A percentile compares a stretch with the other conserved stretches of the same genome.
Conservation (phyloP, 2,888 invertebrate species). For the Bruchidius siliquastri region DNA sequence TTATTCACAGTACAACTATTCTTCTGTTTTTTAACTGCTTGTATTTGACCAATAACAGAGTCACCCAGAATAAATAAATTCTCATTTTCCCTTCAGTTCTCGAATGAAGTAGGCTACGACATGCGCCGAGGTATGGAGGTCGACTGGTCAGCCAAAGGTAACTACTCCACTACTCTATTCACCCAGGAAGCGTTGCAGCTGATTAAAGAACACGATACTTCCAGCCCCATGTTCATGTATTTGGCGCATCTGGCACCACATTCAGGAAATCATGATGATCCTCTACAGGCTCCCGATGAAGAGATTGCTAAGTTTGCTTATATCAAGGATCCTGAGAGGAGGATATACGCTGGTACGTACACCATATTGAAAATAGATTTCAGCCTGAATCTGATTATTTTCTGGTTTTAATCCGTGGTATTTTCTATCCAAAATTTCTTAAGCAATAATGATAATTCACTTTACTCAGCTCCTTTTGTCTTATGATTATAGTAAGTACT, state of each 20-base stretch:
- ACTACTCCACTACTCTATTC: constrained; percentile 64
- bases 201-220: constrained; percentile 52
- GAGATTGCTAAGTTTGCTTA: constrained; percentile 63
- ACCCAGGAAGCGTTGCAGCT: constrained; percentile 60
- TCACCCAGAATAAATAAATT: not conserved
- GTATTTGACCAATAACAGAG: too few relatives aligned
- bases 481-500: too few relatives aligned
- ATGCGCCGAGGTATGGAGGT: constrained; percentile 57
- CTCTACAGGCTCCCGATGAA: constrained; percentile 69
- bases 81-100: constrained; percentile 31
- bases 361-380: not conserved
- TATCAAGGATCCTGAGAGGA: constrained; percentile 61
- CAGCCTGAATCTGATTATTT: too few relatives aligned
- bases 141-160: constrained; percentile 53
- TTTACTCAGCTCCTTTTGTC: too few relatives aligned
- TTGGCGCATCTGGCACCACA: constrained; percentile 67
- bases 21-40: too few relatives aligned
- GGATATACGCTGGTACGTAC: constrained; percentile 63
- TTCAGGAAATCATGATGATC: constrained; percentile 57
- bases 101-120: constrained; percentile 53
- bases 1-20: too few relatives aligned
- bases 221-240: constrained; percentile 63
- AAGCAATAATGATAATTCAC: too few relatives aligned
- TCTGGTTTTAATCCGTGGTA: too few relatives aligned
- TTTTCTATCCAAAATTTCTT: too few relatives aligned